Percentiles rank a stretch among this genome's conserved stretches.
Evolutionary conservation across 2,888 invertebrate genomes (phyloP).

Genomic region (Heliconius hortense): DNA sequence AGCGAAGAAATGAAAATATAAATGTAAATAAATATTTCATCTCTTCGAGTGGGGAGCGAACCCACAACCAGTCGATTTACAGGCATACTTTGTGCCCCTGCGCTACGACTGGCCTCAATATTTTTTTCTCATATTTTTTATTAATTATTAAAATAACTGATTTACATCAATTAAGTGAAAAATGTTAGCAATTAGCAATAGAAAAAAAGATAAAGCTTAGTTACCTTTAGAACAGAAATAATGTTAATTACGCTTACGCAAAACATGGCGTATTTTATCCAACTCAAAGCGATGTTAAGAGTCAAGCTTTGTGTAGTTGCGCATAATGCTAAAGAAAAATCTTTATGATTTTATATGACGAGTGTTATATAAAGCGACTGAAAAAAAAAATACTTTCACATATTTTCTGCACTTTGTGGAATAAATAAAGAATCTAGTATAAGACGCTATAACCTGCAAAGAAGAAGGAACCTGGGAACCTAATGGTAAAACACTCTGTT

Average conservation of each 20-base stretch:
- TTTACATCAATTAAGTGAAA: background rate
- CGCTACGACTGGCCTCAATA: too few species aligned
- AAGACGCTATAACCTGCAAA: too few species aligned
- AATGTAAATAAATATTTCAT: too few species aligned
- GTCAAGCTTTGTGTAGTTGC: conserved; percentile 15
- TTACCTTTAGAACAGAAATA: conserved; percentile 2
- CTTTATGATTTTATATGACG: conserved; percentile 13
- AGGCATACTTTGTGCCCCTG: too few species aligned
- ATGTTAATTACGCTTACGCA: conserved; percentile 22
- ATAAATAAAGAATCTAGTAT: too few species aligned
- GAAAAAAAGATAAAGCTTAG: background rate
- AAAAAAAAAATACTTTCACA: background rate
- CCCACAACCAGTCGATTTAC: too few species aligned
- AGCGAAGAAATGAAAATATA: too few species aligned
- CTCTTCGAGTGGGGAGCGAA: too few species aligned
- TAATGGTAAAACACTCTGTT: too few species aligned
- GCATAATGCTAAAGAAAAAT: conserved; percentile 12
- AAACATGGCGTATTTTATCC: background rate
- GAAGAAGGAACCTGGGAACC: too few species aligned
- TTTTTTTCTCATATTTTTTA: too few species aligned
- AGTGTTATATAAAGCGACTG: conserved; percentile 1
- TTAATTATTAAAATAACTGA: background rate
- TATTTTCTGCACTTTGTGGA: background rate
- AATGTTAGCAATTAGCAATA: background rate
- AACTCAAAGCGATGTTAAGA: conserved; percentile 10